A percentile compares a stretch with the other conserved stretches of the same genome.
Conservation (phyloP, 2,888 invertebrate species). For the Linyphia triangularis region DNA sequence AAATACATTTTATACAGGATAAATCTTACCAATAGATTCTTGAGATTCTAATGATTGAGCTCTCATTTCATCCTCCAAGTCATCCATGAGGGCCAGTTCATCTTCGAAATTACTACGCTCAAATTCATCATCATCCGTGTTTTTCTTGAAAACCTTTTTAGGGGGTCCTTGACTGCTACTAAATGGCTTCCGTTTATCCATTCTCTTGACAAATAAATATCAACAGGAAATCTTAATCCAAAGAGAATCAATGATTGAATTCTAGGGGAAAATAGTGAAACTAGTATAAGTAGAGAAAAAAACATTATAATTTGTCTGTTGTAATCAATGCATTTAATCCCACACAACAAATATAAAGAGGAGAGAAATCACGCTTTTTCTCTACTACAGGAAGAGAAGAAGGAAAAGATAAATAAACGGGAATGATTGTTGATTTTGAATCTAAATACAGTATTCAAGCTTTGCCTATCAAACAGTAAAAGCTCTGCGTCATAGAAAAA, state of each 20-base stretch:
- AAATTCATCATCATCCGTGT: slow-evolving; percentile 62
- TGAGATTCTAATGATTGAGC: slow-evolving; percentile 65
- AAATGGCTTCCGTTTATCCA: slow-evolving; percentile 54
- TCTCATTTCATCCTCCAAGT: slow-evolving; percentile 79
- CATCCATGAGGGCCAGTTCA: slow-evolving; percentile 86
- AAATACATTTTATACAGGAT: neutral
- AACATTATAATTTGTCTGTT: too few relatives aligned
- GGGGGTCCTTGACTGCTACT: slow-evolving; percentile 56
- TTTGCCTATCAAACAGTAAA: too few relatives aligned
- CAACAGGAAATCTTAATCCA: neutral
- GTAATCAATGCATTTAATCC: too few relatives aligned
- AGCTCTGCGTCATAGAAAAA: neutral
- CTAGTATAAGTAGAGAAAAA: too few relatives aligned
- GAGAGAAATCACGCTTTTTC: too few relatives aligned
- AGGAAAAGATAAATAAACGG: neutral
- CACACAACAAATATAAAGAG: too few relatives aligned
- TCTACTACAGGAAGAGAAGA: neutral
- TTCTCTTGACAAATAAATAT: neutral
- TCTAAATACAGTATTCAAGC: neutral
- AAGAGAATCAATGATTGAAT: too few relatives aligned
- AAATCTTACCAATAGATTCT: slow-evolving; percentile 37
- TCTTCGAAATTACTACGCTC: slow-evolving; percentile 83
- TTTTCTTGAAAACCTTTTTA: slow-evolving; percentile 59
- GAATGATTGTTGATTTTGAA: neutral
- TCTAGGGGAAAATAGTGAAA: too few relatives aligned